phyloP scores from a whole-genome alignment of 2,113 vertebrate genomes.

The Nymphicus hollandicus region DNA sequence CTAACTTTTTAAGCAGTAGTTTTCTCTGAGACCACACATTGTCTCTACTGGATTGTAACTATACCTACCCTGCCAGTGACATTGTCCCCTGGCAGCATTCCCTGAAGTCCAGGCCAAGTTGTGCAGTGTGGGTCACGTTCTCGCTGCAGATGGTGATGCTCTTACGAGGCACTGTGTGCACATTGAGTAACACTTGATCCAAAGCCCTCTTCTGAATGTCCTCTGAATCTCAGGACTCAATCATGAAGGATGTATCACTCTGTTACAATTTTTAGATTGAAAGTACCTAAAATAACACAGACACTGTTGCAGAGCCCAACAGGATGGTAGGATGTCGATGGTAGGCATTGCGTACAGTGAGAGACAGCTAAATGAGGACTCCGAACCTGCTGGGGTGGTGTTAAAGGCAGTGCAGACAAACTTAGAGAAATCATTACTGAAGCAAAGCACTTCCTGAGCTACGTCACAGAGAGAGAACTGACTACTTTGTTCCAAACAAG shows the following conservation, averaged over 20 bases:
- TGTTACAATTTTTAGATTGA: neutral
- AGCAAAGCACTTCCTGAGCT: neutral
- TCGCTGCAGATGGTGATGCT: neutral
- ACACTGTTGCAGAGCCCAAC: neutral
- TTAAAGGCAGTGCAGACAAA: neutral
- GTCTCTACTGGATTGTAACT: neutral
- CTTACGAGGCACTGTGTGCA: neutral
- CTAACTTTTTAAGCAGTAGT: neutral
- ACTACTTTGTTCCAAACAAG: neutral
- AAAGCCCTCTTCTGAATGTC: neutral
- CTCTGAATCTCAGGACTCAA: neutral
- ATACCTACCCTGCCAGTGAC: neutral
- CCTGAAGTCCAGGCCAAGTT: neutral
- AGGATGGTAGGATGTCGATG: neutral
- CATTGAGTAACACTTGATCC: neutral
- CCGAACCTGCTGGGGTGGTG: neutral
- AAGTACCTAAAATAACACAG: neutral
- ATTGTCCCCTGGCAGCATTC: neutral
- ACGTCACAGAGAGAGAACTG: neutral
- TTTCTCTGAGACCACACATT: neutral
- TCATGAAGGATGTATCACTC: neutral
- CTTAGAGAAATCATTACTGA: neutral
- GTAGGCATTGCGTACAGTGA: accelerated
- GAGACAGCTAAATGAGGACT: neutral
- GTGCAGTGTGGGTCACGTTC: neutral